A percentile compares a stretch with the other conserved stretches of the same genome.
Conservation (phyloP, 2,797 vertebrate species). For the Semotilus atromaculatus region DNA sequence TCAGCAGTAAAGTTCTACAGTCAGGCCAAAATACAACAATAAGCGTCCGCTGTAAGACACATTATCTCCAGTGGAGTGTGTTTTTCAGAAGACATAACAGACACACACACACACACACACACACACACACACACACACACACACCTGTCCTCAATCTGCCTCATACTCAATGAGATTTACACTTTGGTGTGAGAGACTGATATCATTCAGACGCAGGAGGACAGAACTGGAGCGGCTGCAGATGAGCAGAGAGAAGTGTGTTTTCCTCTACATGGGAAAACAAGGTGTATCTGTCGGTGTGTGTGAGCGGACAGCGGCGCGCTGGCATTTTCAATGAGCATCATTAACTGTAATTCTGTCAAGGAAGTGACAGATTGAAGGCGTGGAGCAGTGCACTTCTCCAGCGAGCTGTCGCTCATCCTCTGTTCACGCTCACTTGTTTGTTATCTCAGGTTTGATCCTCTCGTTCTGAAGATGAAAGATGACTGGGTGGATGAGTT, state of each 20-base stretch:
- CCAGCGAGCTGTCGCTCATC: slow-evolving; percentile 70
- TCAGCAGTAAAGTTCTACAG: not conserved
- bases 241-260: not conserved
- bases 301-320: slow-evolving; percentile 55
- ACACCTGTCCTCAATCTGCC: not conserved
- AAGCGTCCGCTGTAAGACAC: not conserved
- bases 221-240: not conserved
- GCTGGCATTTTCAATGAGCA: slow-evolving; percentile 70
- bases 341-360: slow-evolving; percentile 78
- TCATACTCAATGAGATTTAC: not conserved
- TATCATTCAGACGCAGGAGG: not conserved
- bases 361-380: slow-evolving; percentile 69
- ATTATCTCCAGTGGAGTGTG: not conserved
- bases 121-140: not conserved
- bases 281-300: slow-evolving; percentile 15
- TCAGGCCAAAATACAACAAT: slow-evolving; percentile 1
- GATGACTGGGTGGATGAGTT: not conserved
- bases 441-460: slow-evolving; percentile 48
- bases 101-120: not conserved
- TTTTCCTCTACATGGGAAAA: slow-evolving; percentile 26
- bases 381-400: slow-evolving; percentile 70
- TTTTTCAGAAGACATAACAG: slow-evolving; percentile 3
- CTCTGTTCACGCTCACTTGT: slow-evolving; percentile 50
- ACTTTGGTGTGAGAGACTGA: not conserved
- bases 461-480: slow-evolving; percentile 25